A percentile compares a stretch with the other conserved stretches of the same genome.
These are phyloP conservation scores for Pemphigus obesinymphae DNA, from an alignment of 1,140 invertebrate genomes.

Conservation along the genomic window DNA sequence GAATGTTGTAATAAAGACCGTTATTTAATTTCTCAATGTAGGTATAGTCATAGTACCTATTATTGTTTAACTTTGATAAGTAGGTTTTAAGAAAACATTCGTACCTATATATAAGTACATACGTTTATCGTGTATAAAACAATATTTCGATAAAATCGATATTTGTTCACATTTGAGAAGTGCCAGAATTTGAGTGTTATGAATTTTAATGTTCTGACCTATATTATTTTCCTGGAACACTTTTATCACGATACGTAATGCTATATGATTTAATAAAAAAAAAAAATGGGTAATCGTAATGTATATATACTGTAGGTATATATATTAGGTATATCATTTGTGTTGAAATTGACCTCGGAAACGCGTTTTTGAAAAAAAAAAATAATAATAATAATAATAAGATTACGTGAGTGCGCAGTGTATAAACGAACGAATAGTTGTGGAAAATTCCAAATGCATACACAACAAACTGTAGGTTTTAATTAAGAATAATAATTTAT, in stretches of 20 bases:
- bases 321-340: not conserved
- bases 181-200: not conserved
- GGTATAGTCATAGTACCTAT: not conserved
- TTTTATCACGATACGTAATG: not conserved
- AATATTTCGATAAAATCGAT: not conserved
- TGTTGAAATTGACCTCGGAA: not conserved
- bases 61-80: not conserved
- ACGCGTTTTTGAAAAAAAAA: not conserved
- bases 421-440: not conserved
- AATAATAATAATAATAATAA: too few relatives aligned
- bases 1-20: not conserved
- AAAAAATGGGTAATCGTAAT: too few relatives aligned
- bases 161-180: not conserved
- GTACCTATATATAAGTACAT: too few relatives aligned
- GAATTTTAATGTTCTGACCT: not conserved
- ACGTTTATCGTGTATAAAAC: not conserved
- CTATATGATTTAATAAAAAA: not conserved
- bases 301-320: too few relatives aligned
- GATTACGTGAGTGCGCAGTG: not conserved
- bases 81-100: not conserved
- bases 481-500: not conserved
- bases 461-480: not conserved
- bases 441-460: not conserved
- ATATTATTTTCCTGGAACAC: not conserved
- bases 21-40: not conserved